Base-by-base conservation (phyloP, 2,888 invertebrate species). In the Seira musarum region DNA sequence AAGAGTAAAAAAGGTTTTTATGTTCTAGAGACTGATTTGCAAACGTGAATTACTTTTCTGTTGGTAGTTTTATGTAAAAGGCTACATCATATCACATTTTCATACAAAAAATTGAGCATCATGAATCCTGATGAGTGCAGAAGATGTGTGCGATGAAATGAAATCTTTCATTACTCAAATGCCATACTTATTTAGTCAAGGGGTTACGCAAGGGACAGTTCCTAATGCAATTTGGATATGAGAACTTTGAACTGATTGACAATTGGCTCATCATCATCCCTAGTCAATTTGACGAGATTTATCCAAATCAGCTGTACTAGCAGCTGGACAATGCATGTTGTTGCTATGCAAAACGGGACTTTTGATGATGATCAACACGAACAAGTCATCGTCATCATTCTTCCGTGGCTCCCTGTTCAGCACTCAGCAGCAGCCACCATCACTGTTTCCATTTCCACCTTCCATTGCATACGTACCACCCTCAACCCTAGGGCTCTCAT, bases 261-360 rank as follows among this genome's bases (percentile, higher is more conserved):
- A 13, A 40, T 40, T 40, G 40, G 13, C 40, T 40, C 13, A 13
- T 13, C 40, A 40, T 40, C 6, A 40, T n/a, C n/a, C n/a, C n/a
- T n/a, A n/a, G n/a, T n/a, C 49, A 61, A 61, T 63, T 40, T 60
- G 22, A 90, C 77, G 53, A 89, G 89, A 30, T 89, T 87, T 77
- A 81, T 82, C 70, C 87, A 88, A 89, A 89, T 88, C 90, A 90
- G 90, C 89, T 90, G 90, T 89, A 53, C 2, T 6, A 65, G 73
- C 73, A 73, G 73, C 73, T 73, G 73, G 73, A 65, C 40, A 53
- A 71, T 17, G 60, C 1, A 19, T 15, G 24, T 35, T 70, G 70
- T 70, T 70, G 70, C 70, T 70, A 70, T 70, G 70, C 70, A 21
- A 60, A 19, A 60, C 30, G 69, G n/a, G n/a, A n/a, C n/a, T n/a